A percentile compares a stretch with the other conserved stretches of the same genome.
Evolutionary conservation across 2,113 vertebrate species (phyloP).

Genomic region (Zapus hudsonius): DNA sequence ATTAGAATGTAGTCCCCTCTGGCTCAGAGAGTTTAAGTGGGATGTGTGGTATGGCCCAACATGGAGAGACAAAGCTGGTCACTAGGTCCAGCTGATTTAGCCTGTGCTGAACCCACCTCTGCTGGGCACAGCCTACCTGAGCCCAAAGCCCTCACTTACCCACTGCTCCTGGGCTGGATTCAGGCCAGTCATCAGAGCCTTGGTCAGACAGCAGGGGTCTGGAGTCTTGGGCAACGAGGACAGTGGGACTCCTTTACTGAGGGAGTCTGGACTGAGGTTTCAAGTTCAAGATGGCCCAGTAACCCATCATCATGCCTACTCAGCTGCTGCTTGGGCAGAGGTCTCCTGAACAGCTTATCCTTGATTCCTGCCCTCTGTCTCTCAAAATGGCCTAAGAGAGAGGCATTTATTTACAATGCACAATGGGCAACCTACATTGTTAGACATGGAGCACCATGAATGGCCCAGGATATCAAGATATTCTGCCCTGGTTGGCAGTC

Average conservation of each 20-base stretch:
- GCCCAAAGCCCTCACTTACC: not conserved
- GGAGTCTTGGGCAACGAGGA: not conserved
- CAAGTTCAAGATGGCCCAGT: not conserved
- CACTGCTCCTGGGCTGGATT: not conserved
- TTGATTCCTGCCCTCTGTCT: not conserved
- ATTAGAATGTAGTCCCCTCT: not conserved
- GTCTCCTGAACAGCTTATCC: not conserved
- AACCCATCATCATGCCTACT: accelerated
- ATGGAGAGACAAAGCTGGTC: not conserved
- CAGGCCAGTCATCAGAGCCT: not conserved
- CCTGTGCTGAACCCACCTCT: too few relatives aligned
- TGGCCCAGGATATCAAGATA: not conserved
- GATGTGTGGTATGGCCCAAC: not conserved
- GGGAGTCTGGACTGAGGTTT: not conserved
- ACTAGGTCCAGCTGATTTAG: not conserved
- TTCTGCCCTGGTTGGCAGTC: not conserved
- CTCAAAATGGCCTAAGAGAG: not conserved
- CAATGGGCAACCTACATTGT: accelerated
- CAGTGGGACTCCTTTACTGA: not conserved
- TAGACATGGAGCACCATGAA: not conserved
- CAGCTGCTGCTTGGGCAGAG: accelerated
- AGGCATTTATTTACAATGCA: accelerated
- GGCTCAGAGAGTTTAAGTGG: not conserved
- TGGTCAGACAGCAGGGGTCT: too few relatives aligned
- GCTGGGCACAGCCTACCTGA: not conserved